phyloP scores from a whole-genome alignment of 2,113 vertebrate genomes.

The Xiphophorus hellerii region DNA sequence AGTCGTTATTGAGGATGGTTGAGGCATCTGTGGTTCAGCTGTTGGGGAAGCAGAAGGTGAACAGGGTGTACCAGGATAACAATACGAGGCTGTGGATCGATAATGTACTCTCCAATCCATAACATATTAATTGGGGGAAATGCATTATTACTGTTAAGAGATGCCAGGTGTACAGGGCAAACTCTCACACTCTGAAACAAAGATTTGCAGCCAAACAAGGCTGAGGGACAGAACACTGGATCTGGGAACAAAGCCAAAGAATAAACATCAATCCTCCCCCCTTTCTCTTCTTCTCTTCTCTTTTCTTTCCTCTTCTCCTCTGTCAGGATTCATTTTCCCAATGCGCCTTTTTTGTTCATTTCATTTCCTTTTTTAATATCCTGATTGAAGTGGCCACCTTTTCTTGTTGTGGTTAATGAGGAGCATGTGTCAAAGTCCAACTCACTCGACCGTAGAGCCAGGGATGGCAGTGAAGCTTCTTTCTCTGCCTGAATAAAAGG shows the following conservation, averaged over 20 bases:
- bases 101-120: conserved; percentile 64
- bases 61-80: conserved; percentile 12
- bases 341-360: conserved; percentile 49
- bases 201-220: conserved; percentile 45
- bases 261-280: conserved; percentile 21
- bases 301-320: background rate
- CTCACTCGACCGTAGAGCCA: conserved; percentile 33
- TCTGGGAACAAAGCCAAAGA: conserved; percentile 63
- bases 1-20: background rate
- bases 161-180: conserved; percentile 54
- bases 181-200: conserved; percentile 11
- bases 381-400: conserved; percentile 74
- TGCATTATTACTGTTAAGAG: conserved; percentile 73
- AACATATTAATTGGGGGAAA: conserved; percentile 69
- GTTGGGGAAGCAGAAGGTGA: conserved; percentile 12
- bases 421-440: conserved; percentile 66
- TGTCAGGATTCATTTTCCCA: background rate
- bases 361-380: conserved; percentile 63
- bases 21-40: conserved; percentile 11
- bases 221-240: conserved; percentile 57
- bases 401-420: conserved; percentile 64
- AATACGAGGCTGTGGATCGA: conserved; percentile 58
- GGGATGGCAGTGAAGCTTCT: conserved; percentile 22
- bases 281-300: background rate
- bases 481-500: conserved; percentile 22